Evolutionary conservation across 2,797 vertebrate species (phyloP), one percentile per base, ranked within the genome.

Genomic region (Rhinogobio ventralis): DNA sequence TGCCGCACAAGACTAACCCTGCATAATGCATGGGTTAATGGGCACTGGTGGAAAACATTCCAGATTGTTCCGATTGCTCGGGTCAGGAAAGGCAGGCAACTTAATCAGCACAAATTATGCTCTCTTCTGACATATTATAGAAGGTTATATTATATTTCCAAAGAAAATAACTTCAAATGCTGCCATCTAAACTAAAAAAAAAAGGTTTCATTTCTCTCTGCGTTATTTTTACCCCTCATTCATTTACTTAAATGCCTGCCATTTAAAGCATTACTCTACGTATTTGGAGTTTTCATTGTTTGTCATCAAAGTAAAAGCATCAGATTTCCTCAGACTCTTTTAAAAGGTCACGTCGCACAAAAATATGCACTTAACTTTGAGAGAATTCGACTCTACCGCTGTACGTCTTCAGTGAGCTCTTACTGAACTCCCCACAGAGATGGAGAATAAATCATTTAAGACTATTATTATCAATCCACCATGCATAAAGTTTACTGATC

Each of bases 401-500:
- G 7, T 25, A 6, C 11, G 25, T 28, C n/a, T 60, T 25, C n/a
- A 25, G n/a, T 5, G 5, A 62, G 57, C n/a, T n/a, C 55, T 11
- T 11, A 14, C n/a, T 28, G 42, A 55, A 78, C 69, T 80, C 76
- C 75, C 80, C 23, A 39, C 75, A 46, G 69, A 86, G 64, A 79
- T 79, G 55, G 67, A 62, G 28, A 79, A 53, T 66, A 19, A 82
- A 83, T 81, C 79, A 86, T 88, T 86, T 81, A 74, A 85, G 88
- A 82, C 76, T 79, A 81, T 90, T 90, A 88, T 88, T 89, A 89
- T 88, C 75, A 89, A 92, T 89, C 87, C 53, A 49, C 82, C 69
- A 73, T 86, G 90, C 87, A 90, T 91, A 92, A 89, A 91, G 87
- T 82, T 82, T 30, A 36, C 46, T 33, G 90, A 92, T 93, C 90